Evolutionary conservation across 2,797 vertebrate genomes (phyloP).

Genomic region (Huso huso): DNA sequence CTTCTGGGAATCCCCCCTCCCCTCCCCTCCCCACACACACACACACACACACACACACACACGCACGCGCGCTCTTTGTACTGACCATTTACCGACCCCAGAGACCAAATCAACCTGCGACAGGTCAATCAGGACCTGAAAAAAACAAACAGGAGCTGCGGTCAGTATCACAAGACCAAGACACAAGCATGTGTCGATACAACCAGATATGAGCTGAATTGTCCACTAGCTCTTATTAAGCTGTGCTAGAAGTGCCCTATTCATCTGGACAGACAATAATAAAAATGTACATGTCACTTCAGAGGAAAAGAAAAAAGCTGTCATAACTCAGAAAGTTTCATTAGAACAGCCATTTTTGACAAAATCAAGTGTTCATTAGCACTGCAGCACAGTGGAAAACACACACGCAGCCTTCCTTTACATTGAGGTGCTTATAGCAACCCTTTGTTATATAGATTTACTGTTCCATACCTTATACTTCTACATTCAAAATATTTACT

Average conservation of each 20-base stretch:
- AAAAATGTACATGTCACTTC: neutral
- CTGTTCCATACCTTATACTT: too few relatives aligned
- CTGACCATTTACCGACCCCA: constrained; percentile 76
- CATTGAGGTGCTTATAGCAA: too few relatives aligned
- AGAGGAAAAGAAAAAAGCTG: neutral
- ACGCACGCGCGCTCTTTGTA: constrained; percentile 10
- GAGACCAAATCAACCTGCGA: constrained; percentile 71
- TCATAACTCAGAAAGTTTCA: too few relatives aligned
- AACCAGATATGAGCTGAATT: neutral
- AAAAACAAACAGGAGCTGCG: neutral
- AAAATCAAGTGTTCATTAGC: too few relatives aligned
- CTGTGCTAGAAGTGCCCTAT: neutral
- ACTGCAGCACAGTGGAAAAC: too few relatives aligned
- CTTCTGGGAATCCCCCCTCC: constrained; percentile 27
- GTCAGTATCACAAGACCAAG: neutral
- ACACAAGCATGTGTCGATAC: neutral
- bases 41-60: too few relatives aligned
- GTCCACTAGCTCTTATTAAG: neutral
- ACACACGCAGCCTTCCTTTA: too few relatives aligned
- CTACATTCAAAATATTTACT: too few relatives aligned
- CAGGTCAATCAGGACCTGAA: constrained; percentile 73
- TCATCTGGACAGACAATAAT: neutral
- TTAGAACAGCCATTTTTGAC: too few relatives aligned
- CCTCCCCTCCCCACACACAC: neutral
- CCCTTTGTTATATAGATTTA: too few relatives aligned